Conservation (phyloP, 2,113 vertebrate species). For the Aspiorhynchus laticeps region DNA sequence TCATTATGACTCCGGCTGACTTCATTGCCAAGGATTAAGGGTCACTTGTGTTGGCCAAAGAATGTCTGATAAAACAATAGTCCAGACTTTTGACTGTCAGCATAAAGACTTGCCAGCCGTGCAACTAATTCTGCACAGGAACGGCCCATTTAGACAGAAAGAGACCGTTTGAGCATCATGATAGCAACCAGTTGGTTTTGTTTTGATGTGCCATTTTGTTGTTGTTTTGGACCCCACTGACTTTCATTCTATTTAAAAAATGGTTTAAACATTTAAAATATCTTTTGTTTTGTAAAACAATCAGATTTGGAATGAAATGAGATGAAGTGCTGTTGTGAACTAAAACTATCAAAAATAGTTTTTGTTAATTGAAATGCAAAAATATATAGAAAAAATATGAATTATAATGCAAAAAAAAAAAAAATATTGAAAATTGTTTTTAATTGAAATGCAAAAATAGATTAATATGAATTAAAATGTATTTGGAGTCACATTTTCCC, state of each 20-base stretch:
- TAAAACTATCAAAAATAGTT: too few relatives aligned
- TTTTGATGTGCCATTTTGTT: neutral
- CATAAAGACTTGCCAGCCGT: neutral
- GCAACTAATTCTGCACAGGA: neutral
- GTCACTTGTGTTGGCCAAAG: slow-evolving; percentile 7
- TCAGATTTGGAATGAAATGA: neutral
- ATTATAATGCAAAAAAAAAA: too few relatives aligned
- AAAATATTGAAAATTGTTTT: too few relatives aligned
- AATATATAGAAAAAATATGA: too few relatives aligned
- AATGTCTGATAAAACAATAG: slow-evolving; percentile 3
- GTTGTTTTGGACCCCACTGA: neutral
- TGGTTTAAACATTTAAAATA: neutral
- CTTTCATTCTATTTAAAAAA: neutral
- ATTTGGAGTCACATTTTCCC: too few relatives aligned
- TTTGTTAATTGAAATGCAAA: too few relatives aligned
- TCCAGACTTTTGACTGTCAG: neutral
- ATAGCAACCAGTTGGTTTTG: neutral
- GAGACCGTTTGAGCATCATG: neutral
- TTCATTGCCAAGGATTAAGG: slow-evolving; percentile 48
- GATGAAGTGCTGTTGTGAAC: too few relatives aligned
- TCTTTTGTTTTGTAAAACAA: neutral
- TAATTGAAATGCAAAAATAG: too few relatives aligned
- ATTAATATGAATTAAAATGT: too few relatives aligned
- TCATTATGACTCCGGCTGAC: slow-evolving; percentile 49
- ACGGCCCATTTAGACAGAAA: neutral